phyloP scores from a whole-genome alignment of 2,797 vertebrate species.

The Moxostoma hubbsi region DNA sequence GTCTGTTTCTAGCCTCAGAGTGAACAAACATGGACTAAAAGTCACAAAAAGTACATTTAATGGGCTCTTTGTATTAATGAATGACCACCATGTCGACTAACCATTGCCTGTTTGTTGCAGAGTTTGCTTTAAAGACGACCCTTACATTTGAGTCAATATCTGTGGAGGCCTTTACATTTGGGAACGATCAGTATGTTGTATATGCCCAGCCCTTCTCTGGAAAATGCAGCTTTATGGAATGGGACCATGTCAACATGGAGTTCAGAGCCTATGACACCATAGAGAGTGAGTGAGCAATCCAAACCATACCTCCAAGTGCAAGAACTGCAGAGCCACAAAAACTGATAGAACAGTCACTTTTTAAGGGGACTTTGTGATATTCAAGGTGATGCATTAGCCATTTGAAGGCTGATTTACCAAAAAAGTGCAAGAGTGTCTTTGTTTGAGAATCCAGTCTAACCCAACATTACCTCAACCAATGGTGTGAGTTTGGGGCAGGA shows the following conservation, averaged over 20 bases:
- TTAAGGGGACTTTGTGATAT: neutral
- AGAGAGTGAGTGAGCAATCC: slow-evolving; percentile 81
- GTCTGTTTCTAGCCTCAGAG: neutral
- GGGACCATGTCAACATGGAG: slow-evolving; percentile 98
- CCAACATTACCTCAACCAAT: too few species aligned
- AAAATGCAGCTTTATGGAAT: slow-evolving; percentile 97
- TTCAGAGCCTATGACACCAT: slow-evolving; percentile 97
- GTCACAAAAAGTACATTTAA: too few species aligned
- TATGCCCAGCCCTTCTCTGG: slow-evolving; percentile 96
- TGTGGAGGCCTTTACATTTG: slow-evolving; percentile 92
- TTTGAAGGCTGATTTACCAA: neutral
- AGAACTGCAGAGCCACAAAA: neutral
- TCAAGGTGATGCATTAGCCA: neutral
- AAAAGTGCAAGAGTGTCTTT: neutral
- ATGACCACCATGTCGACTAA: neutral
- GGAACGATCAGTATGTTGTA: slow-evolving; percentile 90
- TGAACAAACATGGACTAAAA: neutral
- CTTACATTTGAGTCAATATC: slow-evolving; percentile 96
- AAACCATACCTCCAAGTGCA: slow-evolving; percentile 7
- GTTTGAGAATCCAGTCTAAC: neutral
- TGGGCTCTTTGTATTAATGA: neutral
- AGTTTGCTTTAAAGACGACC: slow-evolving; percentile 94
- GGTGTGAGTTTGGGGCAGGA: too few species aligned
- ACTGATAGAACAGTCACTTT: neutral
- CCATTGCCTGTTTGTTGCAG: slow-evolving; percentile 75